Conservation (phyloP, 2,797 vertebrate species). For the Artibeus lituratus region DNA sequence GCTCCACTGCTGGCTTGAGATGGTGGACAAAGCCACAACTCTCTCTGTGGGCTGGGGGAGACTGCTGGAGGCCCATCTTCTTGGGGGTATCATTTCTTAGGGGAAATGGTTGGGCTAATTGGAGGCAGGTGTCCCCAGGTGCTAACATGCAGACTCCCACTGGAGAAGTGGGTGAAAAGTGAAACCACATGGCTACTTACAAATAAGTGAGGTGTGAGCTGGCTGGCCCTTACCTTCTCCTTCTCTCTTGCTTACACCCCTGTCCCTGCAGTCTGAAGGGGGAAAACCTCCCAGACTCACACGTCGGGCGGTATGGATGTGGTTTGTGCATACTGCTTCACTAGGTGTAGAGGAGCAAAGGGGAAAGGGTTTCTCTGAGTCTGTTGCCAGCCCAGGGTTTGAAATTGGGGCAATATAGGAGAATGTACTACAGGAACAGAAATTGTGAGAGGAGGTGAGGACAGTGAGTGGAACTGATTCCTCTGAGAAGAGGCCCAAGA, state of each 20-base stretch:
- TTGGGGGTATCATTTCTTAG: constrained; percentile 78
- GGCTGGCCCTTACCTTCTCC: constrained; percentile 69
- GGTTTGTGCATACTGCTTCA: constrained; percentile 71
- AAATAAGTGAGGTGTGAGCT: constrained; percentile 89
- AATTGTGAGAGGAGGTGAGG: neutral
- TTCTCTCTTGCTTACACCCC: neutral
- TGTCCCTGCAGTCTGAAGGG: constrained; percentile 29
- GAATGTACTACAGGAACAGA: neutral
- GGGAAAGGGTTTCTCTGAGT: constrained; percentile 75
- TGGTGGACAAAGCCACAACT: neutral
- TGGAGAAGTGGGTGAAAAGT: constrained; percentile 98
- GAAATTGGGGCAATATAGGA: constrained; percentile 49
- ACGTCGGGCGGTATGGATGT: constrained; percentile 64
- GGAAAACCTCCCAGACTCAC: constrained; percentile 65
- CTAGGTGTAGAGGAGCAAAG: constrained; percentile 74
- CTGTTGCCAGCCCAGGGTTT: constrained; percentile 73
- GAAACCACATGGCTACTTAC: constrained; percentile 94
- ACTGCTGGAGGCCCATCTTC: constrained; percentile 60
- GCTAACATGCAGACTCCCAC: constrained; percentile 92
- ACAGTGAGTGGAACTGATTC: neutral
- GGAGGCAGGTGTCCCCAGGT: constrained; percentile 91
- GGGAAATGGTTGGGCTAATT: constrained; percentile 84
- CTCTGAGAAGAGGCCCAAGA: neutral
- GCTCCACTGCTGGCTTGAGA: neutral
- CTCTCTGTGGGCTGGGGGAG: neutral